Evolutionary conservation across 2,888 invertebrate species (phyloP), one percentile per base, ranked within the genome.

Genomic region (Liodrosophila aerea): DNA sequence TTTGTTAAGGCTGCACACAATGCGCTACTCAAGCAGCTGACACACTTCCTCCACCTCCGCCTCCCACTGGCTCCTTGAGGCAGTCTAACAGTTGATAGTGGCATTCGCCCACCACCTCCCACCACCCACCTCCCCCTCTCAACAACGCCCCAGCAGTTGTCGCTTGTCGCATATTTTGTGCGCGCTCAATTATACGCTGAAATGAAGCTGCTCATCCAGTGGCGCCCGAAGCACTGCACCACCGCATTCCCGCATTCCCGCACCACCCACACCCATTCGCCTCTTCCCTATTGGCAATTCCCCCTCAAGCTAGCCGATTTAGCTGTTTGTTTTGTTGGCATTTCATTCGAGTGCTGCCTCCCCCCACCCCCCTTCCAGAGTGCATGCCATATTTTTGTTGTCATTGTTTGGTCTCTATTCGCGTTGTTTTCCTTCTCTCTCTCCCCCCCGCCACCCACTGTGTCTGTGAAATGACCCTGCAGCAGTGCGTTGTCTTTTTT

Each of bases 121-220:
- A n/a, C 7, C 9, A 0, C 1, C 8, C 16, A 16, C 36, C 75
- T 73, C 75, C 63, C 81, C 81, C 71, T 56, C 64, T 18, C 36
- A 34, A 64, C 77, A n/a, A n/a, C n/a, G 75, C 81, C 52, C 73
- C 31, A 51, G 57, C 73, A 70, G 65, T 76, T 64, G 73, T 64
- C 58, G 73, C 76, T 64, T 65, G 73, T 73, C 84, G 77, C 80
- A 81, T 77, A 81, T 84, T 81, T 81, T 73, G 77, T 67, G 78
- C 63, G 64, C 71, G 67, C 84, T 81, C 81, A 81, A 81, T 81
- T 81, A 81, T 81, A 81, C 81, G 81, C 76, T 72, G 76, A 84
- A 81, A 84, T 81, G 84, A 84, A 81, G 81, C 81, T 75, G 74
- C 76, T 75, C 80, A 73, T 61, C 60, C 72, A 74, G 68, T 56